Evolutionary conservation across 23 tunicate genomes (phyloP).

Genomic region (Trididemnum nubilum): DNA sequence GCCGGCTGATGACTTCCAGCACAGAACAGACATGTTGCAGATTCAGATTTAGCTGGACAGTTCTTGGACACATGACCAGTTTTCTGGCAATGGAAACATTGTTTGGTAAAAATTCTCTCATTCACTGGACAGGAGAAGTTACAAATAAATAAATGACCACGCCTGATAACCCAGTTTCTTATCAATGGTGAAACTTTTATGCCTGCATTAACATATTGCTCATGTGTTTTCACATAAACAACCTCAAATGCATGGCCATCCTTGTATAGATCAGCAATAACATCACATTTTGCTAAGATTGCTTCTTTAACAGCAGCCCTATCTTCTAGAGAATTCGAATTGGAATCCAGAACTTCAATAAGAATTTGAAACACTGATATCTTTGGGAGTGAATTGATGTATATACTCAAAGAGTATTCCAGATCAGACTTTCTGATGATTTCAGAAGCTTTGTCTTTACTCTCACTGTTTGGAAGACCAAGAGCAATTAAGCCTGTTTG

Average conservation of each 20-base stretch:
- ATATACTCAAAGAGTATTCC: too few species aligned
- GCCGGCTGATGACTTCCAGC: neutral
- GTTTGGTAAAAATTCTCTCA: neutral
- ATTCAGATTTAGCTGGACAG: constrained; percentile 1
- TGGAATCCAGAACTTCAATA: too few species aligned
- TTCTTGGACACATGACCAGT: neutral
- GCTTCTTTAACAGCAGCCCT: too few species aligned
- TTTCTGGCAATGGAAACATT: neutral
- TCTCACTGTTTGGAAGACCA: too few species aligned
- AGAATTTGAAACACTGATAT: too few species aligned
- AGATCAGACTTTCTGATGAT: too few species aligned
- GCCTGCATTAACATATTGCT: neutral
- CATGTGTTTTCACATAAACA: neutral
- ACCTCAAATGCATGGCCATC: neutral
- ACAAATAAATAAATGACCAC: neutral
- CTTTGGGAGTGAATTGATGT: too few species aligned
- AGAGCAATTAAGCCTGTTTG: too few species aligned
- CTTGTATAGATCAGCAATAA: neutral
- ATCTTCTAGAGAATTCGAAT: too few species aligned
- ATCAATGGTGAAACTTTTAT: neutral
- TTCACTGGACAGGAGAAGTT: neutral
- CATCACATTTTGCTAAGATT: too few species aligned
- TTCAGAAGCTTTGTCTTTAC: too few species aligned
- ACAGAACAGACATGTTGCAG: neutral
- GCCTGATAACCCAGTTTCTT: neutral